phyloP scores from a whole-genome alignment of 2,888 invertebrate species.

The Clanis bilineata region DNA sequence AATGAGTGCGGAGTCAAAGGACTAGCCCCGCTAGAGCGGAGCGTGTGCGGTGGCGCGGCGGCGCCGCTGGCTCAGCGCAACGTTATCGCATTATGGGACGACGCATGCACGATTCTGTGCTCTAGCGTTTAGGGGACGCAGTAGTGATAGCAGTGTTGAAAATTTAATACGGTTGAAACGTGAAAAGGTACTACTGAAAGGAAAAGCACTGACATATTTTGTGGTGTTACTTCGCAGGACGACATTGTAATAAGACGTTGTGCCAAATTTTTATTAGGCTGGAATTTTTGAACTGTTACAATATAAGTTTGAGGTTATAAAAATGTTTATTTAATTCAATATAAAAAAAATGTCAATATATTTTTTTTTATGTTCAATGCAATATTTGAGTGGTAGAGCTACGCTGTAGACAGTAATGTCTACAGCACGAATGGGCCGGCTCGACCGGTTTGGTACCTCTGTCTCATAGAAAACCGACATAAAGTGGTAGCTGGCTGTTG shows the following conservation, averaged over 20 bases:
- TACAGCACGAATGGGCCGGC: too few species aligned
- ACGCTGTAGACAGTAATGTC: too few species aligned
- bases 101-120: neutral
- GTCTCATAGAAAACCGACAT: too few species aligned
- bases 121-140: neutral
- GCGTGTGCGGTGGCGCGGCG: neutral
- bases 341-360: neutral
- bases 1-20: neutral
- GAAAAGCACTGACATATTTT: neutral
- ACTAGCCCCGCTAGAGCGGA: neutral
- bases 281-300: neutral
- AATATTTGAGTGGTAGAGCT: too few species aligned
- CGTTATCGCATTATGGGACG: slow-evolving; percentile 2
- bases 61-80: slow-evolving; percentile 9
- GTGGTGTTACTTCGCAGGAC: neutral
- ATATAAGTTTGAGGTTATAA: neutral
- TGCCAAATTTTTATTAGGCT: neutral
- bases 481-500: too few species aligned
- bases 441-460: too few species aligned
- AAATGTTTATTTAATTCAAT: neutral
- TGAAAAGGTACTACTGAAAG: neutral
- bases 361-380: too few species aligned
- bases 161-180: neutral
- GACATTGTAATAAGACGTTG: too few species aligned
- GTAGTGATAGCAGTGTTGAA: neutral